A percentile compares a stretch with the other conserved stretches of the same genome.
Evolutionary conservation across 2,797 vertebrate species (phyloP).

Genomic region (Carapus acus): DNA sequence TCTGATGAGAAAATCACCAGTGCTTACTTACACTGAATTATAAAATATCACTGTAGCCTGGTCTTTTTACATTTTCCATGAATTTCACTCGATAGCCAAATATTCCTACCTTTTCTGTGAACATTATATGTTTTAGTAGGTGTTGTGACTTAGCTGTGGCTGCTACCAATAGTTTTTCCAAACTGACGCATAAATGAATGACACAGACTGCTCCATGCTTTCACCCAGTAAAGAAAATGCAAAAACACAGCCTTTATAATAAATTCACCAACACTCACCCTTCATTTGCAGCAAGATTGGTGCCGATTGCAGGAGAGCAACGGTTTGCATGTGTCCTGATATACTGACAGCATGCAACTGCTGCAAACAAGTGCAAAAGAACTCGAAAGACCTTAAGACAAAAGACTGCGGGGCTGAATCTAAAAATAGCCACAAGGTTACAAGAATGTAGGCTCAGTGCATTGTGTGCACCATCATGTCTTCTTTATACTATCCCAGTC

Average conservation of each 20-base stretch:
- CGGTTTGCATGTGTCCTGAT: constrained; percentile 13
- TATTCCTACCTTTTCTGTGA: no score
- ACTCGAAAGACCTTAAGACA: constrained; percentile 12
- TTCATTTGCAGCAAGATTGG: constrained; percentile 5
- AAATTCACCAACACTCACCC: constrained; percentile 20
- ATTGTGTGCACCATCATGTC: no score
- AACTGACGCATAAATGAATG: constrained; percentile 9
- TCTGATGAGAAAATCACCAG: no score
- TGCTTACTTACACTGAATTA: no score
- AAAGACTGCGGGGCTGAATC: neutral
- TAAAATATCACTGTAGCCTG: no score
- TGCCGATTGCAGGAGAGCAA: constrained; percentile 4
- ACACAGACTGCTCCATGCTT: constrained; percentile 10
- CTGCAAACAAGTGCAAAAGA: constrained; percentile 1
- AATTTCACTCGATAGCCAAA: no score
- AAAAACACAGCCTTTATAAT: constrained; percentile 32
- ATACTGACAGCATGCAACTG: constrained; percentile 5
- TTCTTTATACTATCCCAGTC: no score
- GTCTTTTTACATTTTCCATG: no score
- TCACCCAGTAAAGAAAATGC: constrained; percentile 13
- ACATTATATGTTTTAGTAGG: neutral
- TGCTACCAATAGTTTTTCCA: neutral
- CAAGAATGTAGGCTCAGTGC: no score
- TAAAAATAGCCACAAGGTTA: no score
- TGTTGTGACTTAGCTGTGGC: constrained; percentile 12